These are phyloP conservation scores for Kradibia gibbosae DNA, from an alignment of 1,140 invertebrate genomes.

Conservation along the genomic window DNA sequence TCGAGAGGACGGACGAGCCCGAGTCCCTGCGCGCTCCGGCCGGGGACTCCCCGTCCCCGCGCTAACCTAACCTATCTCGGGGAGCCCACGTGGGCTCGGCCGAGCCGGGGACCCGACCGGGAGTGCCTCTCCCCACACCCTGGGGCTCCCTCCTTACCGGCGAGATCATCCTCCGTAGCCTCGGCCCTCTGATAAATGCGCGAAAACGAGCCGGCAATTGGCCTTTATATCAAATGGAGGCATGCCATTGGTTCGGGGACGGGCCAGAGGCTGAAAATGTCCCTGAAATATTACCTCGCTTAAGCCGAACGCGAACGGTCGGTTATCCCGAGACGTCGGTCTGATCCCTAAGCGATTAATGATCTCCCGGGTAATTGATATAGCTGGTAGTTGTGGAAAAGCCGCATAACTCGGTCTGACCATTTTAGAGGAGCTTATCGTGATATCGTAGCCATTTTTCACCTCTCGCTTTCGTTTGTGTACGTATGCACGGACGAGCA, in stretches of 20 bases:
- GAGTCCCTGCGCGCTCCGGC: neutral
- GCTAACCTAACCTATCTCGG: conserved; percentile 10
- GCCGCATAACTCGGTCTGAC: neutral
- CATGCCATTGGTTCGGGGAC: too few relatives aligned
- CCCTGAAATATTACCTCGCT: neutral
- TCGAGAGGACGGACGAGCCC: too few relatives aligned
- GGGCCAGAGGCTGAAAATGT: neutral
- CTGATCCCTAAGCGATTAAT: neutral
- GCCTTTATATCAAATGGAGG: too few relatives aligned
- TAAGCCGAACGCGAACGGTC: neutral
- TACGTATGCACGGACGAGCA: too few relatives aligned
- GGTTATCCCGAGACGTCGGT: neutral
- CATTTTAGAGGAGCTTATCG: neutral
- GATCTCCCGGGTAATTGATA: neutral
- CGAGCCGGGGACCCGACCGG: too few relatives aligned
- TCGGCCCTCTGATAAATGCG: neutral
- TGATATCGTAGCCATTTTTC: neutral
- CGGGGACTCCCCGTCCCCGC: neutral
- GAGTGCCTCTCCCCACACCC: neutral
- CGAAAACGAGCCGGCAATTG: neutral
- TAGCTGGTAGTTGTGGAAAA: neutral
- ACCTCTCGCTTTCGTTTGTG: too few relatives aligned
- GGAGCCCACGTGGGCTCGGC: neutral
- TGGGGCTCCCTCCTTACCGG: neutral
- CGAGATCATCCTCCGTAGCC: neutral